These are phyloP conservation scores for Sceloporus tristichus DNA, from an alignment of 2,113 vertebrate species.

Conservation along the genomic window DNA sequence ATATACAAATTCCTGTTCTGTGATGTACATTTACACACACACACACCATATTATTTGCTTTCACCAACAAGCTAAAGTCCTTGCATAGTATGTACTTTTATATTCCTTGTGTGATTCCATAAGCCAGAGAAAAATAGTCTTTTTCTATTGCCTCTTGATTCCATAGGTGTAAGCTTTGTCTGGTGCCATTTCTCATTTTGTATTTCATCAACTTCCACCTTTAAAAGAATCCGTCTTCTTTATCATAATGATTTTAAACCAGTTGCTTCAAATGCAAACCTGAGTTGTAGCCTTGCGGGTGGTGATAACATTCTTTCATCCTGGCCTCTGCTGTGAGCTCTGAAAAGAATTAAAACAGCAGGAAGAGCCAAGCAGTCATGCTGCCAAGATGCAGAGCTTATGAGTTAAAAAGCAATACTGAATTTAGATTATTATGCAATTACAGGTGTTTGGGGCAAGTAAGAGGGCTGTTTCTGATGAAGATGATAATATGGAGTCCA, in stretches of 20 bases:
- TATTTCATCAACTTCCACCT: neutral
- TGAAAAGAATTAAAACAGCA: slow-evolving; percentile 27
- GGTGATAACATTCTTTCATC: neutral
- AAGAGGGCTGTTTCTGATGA: slow-evolving; percentile 56
- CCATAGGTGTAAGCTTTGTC: neutral
- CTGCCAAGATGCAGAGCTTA: slow-evolving; percentile 36
- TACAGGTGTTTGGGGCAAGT: slow-evolving; percentile 36
- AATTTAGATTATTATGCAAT: slow-evolving; percentile 51
- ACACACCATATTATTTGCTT: neutral
- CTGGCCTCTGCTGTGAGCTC: slow-evolving; percentile 25
- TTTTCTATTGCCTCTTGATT: slow-evolving; percentile 2
- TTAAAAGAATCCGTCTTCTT: neutral
- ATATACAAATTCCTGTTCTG: slow-evolving; percentile 2
- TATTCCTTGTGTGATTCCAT: slow-evolving; percentile 30
- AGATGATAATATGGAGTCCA: slow-evolving; percentile 21
- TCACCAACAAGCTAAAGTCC: slow-evolving; percentile 5
- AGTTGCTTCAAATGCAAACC: slow-evolving; percentile 25
- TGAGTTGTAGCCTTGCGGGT: neutral
- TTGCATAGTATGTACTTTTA: slow-evolving; percentile 35
- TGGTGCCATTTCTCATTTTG: neutral
- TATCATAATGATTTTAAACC: neutral
- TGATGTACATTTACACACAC: neutral
- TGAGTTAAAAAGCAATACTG: slow-evolving; percentile 42
- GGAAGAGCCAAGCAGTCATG: slow-evolving; percentile 35
- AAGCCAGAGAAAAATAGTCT: neutral